Evolutionary conservation across 2,888 invertebrate genomes (phyloP), one percentile per base, ranked within the genome.

Genomic region (Eueremaeus valkanovi): DNA sequence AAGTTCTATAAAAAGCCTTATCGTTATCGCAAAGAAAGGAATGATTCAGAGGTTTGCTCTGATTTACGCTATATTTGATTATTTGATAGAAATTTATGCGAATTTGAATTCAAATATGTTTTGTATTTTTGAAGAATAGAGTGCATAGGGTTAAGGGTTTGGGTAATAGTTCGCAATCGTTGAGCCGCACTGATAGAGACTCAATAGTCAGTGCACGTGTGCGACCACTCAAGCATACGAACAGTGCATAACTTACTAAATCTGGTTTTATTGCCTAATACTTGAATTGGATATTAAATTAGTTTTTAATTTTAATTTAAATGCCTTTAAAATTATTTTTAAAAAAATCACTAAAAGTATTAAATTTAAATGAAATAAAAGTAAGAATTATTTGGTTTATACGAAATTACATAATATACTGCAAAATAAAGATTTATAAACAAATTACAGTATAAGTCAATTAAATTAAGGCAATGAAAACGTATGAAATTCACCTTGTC

Each of bases 81-180:
- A 63, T 27, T 68, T 11, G 13, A 68, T 40, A 40, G 16, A 68
- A 68, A 68, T 68, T 68, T 68, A 68, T 68, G 66, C 66, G 36
- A 21, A 66, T 33, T 66, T 36, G 66, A 33, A 24, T 33, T 40
- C n/a, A 11, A 68, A 68, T 68, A 68, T n/a, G 68, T 68, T 40
- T 68, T 68, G 11, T 18, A 9, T 40, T 42, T 61, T 68, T 21
- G 16, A 68, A 68, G 40, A 68, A 68, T 68, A 68, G 68, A 40
- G n/a, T 36, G 40, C 36, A 68, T 68, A 68, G 63, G 63, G 63
- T 63, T 68, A 68, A 42, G 33, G 63, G 33, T 33, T 63, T 3
- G n/a, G 68, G 11, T 42, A 40, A 16, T 29, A 40, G 40, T 40
- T 40, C 13, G 36, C 40, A 68, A 21, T 68, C 68, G 68, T 68